Conservation (phyloP, 2,797 vertebrate species). For the Girardinus metallicus region DNA sequence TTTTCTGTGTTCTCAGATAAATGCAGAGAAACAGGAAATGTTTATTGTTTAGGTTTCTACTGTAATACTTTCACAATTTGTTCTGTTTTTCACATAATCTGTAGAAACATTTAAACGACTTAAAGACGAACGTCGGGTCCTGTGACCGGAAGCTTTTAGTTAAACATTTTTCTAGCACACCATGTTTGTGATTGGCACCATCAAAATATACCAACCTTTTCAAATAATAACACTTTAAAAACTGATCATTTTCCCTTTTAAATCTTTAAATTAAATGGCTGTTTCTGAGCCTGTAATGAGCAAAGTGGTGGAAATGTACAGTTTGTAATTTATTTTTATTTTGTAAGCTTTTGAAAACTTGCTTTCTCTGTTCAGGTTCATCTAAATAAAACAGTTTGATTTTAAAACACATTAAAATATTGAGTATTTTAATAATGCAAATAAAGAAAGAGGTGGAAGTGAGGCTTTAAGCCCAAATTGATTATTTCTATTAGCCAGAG, state of each 20-base stretch:
- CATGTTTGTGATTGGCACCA: background rate
- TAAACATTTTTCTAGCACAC: conserved; percentile 30
- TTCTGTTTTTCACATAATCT: conserved; percentile 17
- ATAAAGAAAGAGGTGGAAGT: background rate
- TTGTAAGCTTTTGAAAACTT: too few relatives aligned
- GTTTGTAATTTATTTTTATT: too few relatives aligned
- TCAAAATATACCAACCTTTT: too few relatives aligned
- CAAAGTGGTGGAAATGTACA: too few relatives aligned
- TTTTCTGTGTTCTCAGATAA: conserved; percentile 29
- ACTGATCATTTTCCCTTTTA: too few relatives aligned
- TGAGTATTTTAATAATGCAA: background rate
- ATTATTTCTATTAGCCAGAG: background rate
- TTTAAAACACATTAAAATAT: background rate
- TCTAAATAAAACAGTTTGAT: too few relatives aligned
- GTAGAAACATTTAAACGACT: conserved; percentile 20
- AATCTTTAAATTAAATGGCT: too few relatives aligned
- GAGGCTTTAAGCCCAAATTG: background rate
- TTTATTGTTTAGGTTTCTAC: background rate
- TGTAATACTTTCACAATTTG: background rate
- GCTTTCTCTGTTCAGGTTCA: too few relatives aligned
- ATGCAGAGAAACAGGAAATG: background rate
- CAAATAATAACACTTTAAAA: too few relatives aligned
- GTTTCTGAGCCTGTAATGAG: too few relatives aligned
- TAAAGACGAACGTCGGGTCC: background rate
- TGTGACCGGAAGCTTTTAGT: conserved; percentile 42